Percentiles rank a stretch among this genome's conserved stretches.
Evolutionary conservation across 2,113 vertebrate species (phyloP).

Genomic region (Orcinus orca): DNA sequence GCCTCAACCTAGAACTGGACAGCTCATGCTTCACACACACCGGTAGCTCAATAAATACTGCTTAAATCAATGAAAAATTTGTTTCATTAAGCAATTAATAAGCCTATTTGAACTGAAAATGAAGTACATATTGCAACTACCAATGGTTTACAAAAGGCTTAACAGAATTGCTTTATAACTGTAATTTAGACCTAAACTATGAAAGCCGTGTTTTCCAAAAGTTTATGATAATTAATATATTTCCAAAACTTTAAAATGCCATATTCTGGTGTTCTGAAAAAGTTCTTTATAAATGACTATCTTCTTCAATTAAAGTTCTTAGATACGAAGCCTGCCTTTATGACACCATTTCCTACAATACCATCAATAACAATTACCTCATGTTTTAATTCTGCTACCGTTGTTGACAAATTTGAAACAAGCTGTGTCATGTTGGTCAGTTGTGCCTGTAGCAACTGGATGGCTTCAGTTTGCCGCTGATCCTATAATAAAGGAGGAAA

Average conservation of each 20-base stretch:
- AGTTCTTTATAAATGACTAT: not conserved
- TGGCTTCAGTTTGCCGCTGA: conserved; percentile 96
- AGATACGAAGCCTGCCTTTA: not conserved
- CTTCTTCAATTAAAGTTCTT: not conserved
- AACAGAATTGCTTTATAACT: not conserved
- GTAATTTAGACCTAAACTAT: not conserved
- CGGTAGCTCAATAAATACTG: not conserved
- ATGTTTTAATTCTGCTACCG: conserved; percentile 89
- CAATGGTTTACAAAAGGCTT: not conserved
- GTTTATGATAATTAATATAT: not conserved
- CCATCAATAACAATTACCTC: conserved; percentile 85
- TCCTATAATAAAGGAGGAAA: conserved; percentile 85
- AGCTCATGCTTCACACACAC: not conserved
- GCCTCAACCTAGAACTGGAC: not conserved
- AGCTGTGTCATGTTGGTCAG: conserved; percentile 94
- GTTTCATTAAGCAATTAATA: not conserved
- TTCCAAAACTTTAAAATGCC: not conserved
- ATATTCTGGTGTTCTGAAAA: conserved; percentile 16
- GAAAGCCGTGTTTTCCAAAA: conserved; percentile 16
- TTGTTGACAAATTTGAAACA: conserved; percentile 91
- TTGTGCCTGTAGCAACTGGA: conserved; percentile 94
- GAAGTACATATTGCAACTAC: not conserved
- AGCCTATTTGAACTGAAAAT: not conserved
- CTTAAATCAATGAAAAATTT: not conserved
- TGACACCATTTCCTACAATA: not conserved